A percentile compares a stretch with the other conserved stretches of the same genome.
Conservation (phyloP, 2,797 vertebrate genomes). For the Amniataba percoides region DNA sequence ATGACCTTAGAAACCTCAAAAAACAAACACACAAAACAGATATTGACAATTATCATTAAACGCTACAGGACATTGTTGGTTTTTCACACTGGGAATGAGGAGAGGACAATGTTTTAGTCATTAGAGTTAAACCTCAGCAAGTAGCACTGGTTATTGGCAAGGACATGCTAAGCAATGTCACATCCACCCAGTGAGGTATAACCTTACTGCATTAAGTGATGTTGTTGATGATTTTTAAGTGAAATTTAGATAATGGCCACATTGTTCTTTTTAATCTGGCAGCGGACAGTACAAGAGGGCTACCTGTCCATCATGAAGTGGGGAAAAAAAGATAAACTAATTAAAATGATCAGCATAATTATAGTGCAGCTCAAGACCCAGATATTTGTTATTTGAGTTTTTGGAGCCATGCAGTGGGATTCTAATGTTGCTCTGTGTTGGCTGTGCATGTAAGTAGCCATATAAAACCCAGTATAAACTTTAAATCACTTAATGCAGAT, state of each 20-base stretch:
- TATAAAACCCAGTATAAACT: background rate
- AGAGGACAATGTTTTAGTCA: constrained; percentile 37
- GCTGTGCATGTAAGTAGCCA: background rate
- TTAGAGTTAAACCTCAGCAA: constrained; percentile 5
- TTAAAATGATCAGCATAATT: background rate
- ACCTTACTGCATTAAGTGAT: constrained; percentile 10
- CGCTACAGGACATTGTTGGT: background rate
- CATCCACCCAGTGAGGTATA: background rate
- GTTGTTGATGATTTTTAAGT: background rate
- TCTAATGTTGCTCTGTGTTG: background rate
- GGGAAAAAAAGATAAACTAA: background rate
- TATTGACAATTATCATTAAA: too few relatives aligned
- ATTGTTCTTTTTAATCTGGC: background rate
- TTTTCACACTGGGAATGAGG: constrained; percentile 18
- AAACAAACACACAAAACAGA: too few relatives aligned
- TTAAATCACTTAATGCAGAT: constrained; percentile 9
- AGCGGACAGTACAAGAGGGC: background rate
- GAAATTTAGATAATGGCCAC: background rate
- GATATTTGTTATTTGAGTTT: background rate
- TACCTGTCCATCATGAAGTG: constrained; percentile 1
- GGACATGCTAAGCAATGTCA: background rate
- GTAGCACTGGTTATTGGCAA: background rate
- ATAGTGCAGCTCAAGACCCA: background rate
- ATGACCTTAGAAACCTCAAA: background rate
- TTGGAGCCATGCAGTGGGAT: background rate